These are phyloP conservation scores for Pseudolaguvia tuberculata DNA, from an alignment of 2,113 vertebrate genomes.

Conservation along the genomic window DNA sequence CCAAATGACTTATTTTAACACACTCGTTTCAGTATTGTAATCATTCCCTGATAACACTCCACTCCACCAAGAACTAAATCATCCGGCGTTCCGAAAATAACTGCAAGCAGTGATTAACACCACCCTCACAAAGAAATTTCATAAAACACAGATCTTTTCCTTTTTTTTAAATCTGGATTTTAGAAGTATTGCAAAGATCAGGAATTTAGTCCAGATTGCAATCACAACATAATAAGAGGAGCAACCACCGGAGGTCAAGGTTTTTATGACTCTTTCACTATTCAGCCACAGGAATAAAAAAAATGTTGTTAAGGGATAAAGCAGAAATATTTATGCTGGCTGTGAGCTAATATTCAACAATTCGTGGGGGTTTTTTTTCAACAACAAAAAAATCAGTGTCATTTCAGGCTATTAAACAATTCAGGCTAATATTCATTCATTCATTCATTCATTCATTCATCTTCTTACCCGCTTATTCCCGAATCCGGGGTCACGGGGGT, in stretches of 20 bases:
- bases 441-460: too few relatives aligned
- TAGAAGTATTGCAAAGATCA: constrained; percentile 2
- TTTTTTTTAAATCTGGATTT: background rate
- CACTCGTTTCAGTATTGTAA: background rate
- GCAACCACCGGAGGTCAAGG: background rate
- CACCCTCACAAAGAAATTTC: background rate
- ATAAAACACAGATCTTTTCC: background rate
- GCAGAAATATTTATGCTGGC: background rate
- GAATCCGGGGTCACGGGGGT: too few relatives aligned
- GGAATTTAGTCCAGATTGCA: constrained; percentile 1
- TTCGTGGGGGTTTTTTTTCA: background rate
- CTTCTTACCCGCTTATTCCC: too few relatives aligned
- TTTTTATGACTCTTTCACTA: constrained; percentile 21
- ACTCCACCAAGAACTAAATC: background rate
- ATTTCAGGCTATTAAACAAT: background rate
- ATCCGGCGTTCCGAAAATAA: background rate
- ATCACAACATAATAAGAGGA: constrained; percentile 22
- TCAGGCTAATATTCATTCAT: too few relatives aligned
- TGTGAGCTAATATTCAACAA: background rate
- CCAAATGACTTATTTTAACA: background rate
- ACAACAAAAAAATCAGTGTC: background rate
- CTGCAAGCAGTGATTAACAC: background rate
- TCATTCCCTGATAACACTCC: background rate
- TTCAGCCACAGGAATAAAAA: constrained; percentile 5
- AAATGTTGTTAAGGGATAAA: constrained; percentile 7